Base-by-base conservation (phyloP, 2,797 vertebrate genomes). In the Bovichtus variegatus region DNA sequence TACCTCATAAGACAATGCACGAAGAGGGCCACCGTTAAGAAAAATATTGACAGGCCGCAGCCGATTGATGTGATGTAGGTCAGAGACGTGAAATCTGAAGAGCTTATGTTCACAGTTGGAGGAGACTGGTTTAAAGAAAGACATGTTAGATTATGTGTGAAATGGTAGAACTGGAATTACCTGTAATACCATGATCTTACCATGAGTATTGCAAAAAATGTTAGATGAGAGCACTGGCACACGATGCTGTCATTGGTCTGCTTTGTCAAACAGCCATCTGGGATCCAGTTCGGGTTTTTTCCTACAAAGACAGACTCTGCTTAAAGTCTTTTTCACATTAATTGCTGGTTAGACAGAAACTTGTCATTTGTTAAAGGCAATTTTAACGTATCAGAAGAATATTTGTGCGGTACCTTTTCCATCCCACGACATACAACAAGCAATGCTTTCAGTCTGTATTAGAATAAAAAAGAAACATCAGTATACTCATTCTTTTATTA, bases 191-290 rank as follows among this genome's bases (percentile, higher is more conserved):
- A 3, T 18, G 2, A 5, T 49, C 66, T 89, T 70, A 94, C 93
- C 92, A 91, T 49, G n/a, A 93, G 55, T 8, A 93, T 31, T 13
- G 92, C 90, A 78, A 94, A 93, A 58, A 93, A 94, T 2, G 91
- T 90, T 5, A 94, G 72, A 80, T 93, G 92, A 21, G 76, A 81
- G 51, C 92, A 93, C 2, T 31, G 44, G 55, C 93, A 93, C 0
- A 21, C 80, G 54, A 93, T 19, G 13, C 4, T 85, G 47, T n/a
- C 51, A 8, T 61, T 51, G 1, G 3, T 29, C 50, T 59, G 16
- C 1, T 2, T 1, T 19, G 83, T 92, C 21, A 11, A 0, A 58
- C 90, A 93, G 62, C 90, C 93, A 2, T 82, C 79, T 18, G 50
- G 66, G 16, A 62, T 81, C 92, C 93, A 94, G 2, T 0, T 64